Percentiles rank a stretch among this genome's conserved stretches.
phyloP scores from a whole-genome alignment of 1,140 invertebrate genomes.

The Elysia chlorotica region DNA sequence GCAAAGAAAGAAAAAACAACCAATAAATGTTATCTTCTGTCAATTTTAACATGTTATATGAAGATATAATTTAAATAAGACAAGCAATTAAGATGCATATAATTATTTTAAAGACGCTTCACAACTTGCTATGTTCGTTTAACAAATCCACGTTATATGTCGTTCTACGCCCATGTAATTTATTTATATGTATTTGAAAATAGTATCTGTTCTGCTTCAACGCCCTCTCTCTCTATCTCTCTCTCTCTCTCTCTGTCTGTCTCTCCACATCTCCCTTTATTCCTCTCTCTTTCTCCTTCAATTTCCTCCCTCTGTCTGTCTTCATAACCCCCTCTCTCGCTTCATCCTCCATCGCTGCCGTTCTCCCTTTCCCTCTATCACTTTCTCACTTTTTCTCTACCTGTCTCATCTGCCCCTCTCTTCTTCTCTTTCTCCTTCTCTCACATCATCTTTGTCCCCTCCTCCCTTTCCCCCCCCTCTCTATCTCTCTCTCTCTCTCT shows the following conservation, averaged over 20 bases:
- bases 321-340: slow-evolving; percentile 3
- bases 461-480: background rate
- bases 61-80: no score
- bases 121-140: no score
- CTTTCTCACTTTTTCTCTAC: background rate
- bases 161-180: background rate
- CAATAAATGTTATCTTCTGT: no score
- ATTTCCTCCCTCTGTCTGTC: slow-evolving; percentile 6
- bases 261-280: background rate
- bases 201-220: no score
- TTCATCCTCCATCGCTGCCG: background rate
- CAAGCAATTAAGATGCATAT: no score
- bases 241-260: background rate
- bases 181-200: no score
- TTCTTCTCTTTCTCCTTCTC: background rate
- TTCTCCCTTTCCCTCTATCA: background rate
- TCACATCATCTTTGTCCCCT: background rate
- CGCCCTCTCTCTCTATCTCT: slow-evolving; percentile 3
- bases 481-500: background rate
- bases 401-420: background rate
- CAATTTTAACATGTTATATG: no score
- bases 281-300: background rate
- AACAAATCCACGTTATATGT: background rate
- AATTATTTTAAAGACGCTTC: no score
- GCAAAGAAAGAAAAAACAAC: no score